Evolutionary conservation across 2,888 invertebrate genomes (phyloP).

Genomic region (Gari tellinella): DNA sequence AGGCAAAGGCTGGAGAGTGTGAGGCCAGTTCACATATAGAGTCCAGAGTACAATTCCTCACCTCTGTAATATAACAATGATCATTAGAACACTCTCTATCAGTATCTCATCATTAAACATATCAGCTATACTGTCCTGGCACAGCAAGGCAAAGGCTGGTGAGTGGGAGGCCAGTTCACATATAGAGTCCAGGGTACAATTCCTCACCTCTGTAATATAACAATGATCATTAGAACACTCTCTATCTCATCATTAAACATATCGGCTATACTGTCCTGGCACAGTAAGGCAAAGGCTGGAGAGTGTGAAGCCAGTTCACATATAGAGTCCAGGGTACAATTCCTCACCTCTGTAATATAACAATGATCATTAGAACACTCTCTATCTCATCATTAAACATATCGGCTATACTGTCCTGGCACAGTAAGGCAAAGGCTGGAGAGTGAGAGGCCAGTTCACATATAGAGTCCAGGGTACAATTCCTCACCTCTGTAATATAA

Average conservation of each 20-base stretch:
- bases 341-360: conserved; percentile 94
- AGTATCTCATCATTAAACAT: conserved; percentile 99
- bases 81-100: conserved; percentile 97
- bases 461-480: conserved; percentile 96
- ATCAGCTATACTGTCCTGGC: conserved; percentile 98
- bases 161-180: conserved; percentile 94
- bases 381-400: conserved; percentile 99
- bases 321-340: conserved; percentile 96
- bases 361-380: conserved; percentile 96
- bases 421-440: conserved; percentile 91
- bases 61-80: conserved; percentile 95
- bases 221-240: conserved; percentile 96
- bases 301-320: conserved; percentile 94
- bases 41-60: conserved; percentile 96
- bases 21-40: conserved; percentile 95
- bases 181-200: conserved; percentile 96
- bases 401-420: conserved; percentile 98
- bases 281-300: conserved; percentile 91
- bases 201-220: conserved; percentile 94
- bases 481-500: conserved; percentile 94
- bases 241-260: conserved; percentile 99
- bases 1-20: conserved; percentile 92
- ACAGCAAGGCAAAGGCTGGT: conserved; percentile 91
- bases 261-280: conserved; percentile 98
- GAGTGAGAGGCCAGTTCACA: conserved; percentile 94